phyloP scores from a whole-genome alignment of 1,140 invertebrate genomes.

The Drosophila sproati region DNA sequence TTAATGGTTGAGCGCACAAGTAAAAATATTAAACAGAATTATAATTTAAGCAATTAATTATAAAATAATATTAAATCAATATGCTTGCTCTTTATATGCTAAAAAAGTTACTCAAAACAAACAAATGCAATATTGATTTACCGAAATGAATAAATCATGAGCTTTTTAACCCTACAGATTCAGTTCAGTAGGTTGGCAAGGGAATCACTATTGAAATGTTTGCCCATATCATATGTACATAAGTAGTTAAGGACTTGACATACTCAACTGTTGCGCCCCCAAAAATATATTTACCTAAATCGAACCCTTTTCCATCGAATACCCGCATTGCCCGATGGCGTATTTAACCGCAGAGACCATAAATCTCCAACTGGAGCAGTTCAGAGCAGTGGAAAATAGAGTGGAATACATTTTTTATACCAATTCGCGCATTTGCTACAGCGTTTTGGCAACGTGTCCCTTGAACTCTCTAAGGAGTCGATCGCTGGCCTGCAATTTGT shows the following conservation, averaged over 20 bases:
- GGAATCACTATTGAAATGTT: neutral
- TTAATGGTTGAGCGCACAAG: neutral
- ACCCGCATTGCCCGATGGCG: conserved; percentile 38
- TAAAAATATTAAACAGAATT: neutral
- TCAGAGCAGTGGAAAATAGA: conserved; percentile 65
- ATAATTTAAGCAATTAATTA: neutral
- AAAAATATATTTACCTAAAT: conserved; percentile 44
- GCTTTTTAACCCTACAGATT: neutral
- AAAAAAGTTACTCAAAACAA: neutral
- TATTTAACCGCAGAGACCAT: conserved; percentile 65
- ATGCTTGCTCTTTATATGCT: neutral
- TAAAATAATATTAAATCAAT: neutral
- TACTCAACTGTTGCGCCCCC: conserved; percentile 59
- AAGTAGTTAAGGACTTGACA: conserved; percentile 20
- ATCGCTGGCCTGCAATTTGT: conserved; percentile 65
- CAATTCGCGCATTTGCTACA: conserved; percentile 43
- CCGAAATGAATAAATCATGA: neutral
- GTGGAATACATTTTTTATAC: conserved; percentile 76
- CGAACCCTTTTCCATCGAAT: conserved; percentile 56
- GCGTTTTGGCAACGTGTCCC: conserved; percentile 33
- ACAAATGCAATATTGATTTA: neutral
- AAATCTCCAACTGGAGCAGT: conserved; percentile 63
- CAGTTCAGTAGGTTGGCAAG: neutral
- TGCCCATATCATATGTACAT: conserved; percentile 13
- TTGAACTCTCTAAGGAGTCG: conserved; percentile 50